Percentiles rank a stretch among this genome's conserved stretches.
Conservation (phyloP, 2,113 vertebrate species). For the Myiagra hebetior region DNA sequence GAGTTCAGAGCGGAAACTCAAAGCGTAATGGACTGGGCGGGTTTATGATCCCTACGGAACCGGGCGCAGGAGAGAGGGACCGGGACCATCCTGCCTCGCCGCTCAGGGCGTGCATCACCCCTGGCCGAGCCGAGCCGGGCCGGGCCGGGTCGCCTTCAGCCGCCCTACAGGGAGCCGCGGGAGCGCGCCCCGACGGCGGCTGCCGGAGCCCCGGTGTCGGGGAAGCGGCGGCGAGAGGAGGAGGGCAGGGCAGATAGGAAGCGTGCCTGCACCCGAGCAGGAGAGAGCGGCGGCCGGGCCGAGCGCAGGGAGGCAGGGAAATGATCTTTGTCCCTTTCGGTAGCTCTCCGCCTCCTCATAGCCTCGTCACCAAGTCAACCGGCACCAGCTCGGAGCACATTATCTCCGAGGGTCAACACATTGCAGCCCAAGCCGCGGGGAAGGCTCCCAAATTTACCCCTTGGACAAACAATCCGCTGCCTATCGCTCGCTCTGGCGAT, state of each 20-base stretch:
- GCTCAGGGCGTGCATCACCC: background rate
- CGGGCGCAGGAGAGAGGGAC: background rate
- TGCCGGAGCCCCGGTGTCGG: background rate
- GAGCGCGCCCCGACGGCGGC: background rate
- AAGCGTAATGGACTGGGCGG: conserved; percentile 58
- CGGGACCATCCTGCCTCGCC: background rate
- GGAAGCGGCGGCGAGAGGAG: conserved; percentile 57
- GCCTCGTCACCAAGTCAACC: conserved; percentile 85
- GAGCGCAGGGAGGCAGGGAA: conserved; percentile 10
- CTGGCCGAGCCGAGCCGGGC: background rate
- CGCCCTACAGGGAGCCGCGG: background rate
- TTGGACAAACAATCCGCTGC: conserved; percentile 76
- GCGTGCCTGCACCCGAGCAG: background rate
- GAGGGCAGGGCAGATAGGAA: conserved; percentile 44
- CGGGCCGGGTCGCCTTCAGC: rapidly evolving
- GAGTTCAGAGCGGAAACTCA: conserved; percentile 57
- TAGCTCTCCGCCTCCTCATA: conserved; percentile 67
- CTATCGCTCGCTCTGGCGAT: conserved; percentile 62
- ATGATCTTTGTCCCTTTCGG: conserved; percentile 78
- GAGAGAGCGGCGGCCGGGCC: background rate
- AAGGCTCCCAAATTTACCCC: conserved; percentile 62
- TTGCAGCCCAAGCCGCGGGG: conserved; percentile 48
- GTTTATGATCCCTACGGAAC: conserved; percentile 21
- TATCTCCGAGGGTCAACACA: conserved; percentile 84
- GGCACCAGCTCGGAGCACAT: conserved; percentile 65